Evolutionary conservation across 2,113 vertebrate genomes (phyloP).

Genomic region (Sorex araneus): DNA sequence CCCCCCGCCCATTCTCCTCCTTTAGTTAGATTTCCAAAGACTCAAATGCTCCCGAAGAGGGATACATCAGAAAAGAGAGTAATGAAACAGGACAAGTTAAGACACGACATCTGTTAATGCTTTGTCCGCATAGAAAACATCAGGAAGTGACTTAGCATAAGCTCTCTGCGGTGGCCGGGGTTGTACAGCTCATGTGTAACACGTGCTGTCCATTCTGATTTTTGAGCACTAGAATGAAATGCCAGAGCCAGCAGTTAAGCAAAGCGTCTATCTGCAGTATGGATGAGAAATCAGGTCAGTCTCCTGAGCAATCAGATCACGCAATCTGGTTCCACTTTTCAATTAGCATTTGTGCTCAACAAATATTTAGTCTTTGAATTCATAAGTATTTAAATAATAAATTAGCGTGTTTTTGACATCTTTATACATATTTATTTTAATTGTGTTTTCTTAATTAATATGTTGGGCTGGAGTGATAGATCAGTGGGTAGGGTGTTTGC

Average conservation of each 20-base stretch:
- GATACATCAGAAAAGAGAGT: neutral
- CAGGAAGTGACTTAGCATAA: conserved; percentile 48
- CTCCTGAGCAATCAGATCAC: neutral
- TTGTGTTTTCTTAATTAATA: neutral
- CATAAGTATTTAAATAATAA: neutral
- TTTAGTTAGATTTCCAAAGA: neutral
- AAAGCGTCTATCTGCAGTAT: neutral
- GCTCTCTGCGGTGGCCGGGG: conserved; percentile 73
- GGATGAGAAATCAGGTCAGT: neutral
- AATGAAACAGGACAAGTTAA: conserved; percentile 28
- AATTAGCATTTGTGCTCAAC: neutral
- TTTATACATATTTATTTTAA: conserved; percentile 28
- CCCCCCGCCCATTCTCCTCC: accelerated
- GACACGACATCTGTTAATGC: conserved; percentile 69
- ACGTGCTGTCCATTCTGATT: conserved; percentile 58
- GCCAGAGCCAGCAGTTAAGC: conserved; percentile 41
- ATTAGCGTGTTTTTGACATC: neutral
- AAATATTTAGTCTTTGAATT: conserved; percentile 14
- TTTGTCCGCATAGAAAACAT: conserved; percentile 70
- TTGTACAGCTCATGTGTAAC: conserved; percentile 64
- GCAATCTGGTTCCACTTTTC: neutral
- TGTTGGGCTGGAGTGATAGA: too few relatives aligned
- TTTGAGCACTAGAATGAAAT: conserved; percentile 57
- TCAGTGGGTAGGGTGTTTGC: too few relatives aligned
- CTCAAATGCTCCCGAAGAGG: neutral